A percentile compares a stretch with the other conserved stretches of the same genome.
These are phyloP conservation scores for Notodonta ziczac DNA, from an alignment of 2,888 invertebrate genomes.

Conservation along the genomic window DNA sequence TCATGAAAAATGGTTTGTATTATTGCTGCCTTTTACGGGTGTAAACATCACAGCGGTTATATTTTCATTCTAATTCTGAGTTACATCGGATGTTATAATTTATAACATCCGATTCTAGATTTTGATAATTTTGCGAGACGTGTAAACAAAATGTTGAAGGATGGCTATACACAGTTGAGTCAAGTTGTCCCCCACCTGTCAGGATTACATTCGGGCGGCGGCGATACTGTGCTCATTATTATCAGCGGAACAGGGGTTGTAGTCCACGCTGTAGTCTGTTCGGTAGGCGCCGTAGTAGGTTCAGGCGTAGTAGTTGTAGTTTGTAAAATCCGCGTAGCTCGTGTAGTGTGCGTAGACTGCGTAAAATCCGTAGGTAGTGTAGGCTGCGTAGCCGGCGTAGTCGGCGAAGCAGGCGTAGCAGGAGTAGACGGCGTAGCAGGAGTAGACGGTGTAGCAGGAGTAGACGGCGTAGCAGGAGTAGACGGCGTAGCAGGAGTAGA, in stretches of 20 bases:
- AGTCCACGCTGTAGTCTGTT: neutral
- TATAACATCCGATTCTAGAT: too few species aligned
- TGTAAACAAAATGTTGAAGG: too few species aligned
- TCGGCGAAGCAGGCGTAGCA: constrained; percentile 4
- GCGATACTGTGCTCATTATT: constrained; percentile 28
- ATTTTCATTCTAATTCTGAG: too few species aligned
- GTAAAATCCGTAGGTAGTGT: neutral
- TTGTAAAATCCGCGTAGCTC: neutral
- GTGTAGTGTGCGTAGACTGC: neutral
- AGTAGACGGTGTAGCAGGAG: constrained; percentile 1
- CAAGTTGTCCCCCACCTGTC: constrained; percentile 33
- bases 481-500: neutral
- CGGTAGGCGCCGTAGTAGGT: too few species aligned
- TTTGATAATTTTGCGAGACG: too few species aligned
- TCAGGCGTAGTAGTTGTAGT: constrained; percentile 7
- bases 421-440: neutral
- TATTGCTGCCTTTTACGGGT: too few species aligned
- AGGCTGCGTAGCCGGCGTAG: neutral
- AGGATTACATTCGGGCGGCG: constrained; percentile 32
- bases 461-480: constrained; percentile 4
- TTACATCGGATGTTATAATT: too few species aligned
- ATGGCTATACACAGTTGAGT: too few species aligned
- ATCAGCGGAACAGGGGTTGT: constrained; percentile 18
- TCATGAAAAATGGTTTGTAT: too few species aligned
- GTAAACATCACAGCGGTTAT: too few species aligned